These are phyloP conservation scores for Chaetophractus vellerosus DNA, from an alignment of 2,797 vertebrate species.

Conservation along the genomic window DNA sequence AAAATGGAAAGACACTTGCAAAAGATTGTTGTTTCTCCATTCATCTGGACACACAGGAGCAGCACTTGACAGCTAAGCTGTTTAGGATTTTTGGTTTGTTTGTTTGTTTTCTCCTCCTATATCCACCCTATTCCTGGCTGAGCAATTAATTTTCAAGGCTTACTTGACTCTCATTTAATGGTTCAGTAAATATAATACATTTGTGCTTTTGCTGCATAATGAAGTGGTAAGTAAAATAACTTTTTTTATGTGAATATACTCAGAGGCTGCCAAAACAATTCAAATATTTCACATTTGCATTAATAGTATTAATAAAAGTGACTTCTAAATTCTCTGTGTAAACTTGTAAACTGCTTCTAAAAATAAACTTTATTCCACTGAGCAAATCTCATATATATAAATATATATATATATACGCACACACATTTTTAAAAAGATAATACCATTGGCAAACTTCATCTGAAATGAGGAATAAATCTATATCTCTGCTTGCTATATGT, in stretches of 20 bases:
- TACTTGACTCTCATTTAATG: constrained; percentile 84
- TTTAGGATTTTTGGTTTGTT: constrained; percentile 64
- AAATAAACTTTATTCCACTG: constrained; percentile 17
- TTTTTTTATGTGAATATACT: constrained; percentile 70
- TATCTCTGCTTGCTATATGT: not conserved
- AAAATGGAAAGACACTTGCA: constrained; percentile 12
- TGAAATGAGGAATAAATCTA: not conserved
- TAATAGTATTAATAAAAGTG: constrained; percentile 67
- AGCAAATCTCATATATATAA: not conserved
- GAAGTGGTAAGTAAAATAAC: constrained; percentile 76
- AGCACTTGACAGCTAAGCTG: constrained; percentile 72
- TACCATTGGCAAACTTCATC: not conserved
- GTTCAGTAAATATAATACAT: constrained; percentile 81
- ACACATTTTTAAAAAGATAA: not conserved
- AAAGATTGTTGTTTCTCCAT: constrained; percentile 12
- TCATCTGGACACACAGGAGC: constrained; percentile 64
- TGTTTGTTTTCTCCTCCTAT: not conserved
- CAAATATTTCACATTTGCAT: constrained; percentile 54
- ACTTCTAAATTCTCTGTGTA: constrained; percentile 74
- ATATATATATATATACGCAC: not conserved
- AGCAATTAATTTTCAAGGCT: constrained; percentile 86
- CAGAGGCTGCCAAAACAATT: constrained; percentile 58
- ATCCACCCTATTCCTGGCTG: constrained; percentile 67
- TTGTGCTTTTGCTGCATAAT: constrained; percentile 81
- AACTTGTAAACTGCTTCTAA: constrained; percentile 70